These are phyloP conservation scores for Myripristis murdjan DNA, from an alignment of 2,797 vertebrate species.

Conservation along the genomic window DNA sequence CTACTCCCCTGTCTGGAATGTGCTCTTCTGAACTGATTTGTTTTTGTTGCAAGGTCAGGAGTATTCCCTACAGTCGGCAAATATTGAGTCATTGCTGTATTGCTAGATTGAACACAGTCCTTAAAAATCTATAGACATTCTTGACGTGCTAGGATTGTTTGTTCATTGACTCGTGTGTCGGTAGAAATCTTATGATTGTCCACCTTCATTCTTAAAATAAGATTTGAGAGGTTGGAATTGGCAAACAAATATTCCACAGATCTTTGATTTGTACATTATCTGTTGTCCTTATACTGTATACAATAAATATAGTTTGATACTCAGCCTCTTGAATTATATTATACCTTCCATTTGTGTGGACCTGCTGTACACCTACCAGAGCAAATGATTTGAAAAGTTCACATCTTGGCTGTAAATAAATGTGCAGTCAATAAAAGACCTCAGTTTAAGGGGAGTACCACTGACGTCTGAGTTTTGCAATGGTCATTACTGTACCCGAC, in stretches of 20 bases:
- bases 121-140: neutral
- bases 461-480: neutral
- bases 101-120: conserved; percentile 36
- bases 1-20: neutral
- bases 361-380: neutral
- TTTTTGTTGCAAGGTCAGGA: neutral
- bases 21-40: neutral
- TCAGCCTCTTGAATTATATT: conserved; percentile 57
- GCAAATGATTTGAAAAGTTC: conserved; percentile 1
- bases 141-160: neutral
- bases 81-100: conserved; percentile 40
- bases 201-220: conserved; percentile 48
- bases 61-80: conserved; percentile 8
- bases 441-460: neutral
- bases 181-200: conserved; percentile 5
- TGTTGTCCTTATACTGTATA: conserved; percentile 86
- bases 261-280: conserved; percentile 81
- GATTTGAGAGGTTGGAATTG: conserved; percentile 36
- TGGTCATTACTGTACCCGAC: neutral
- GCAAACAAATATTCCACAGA: conserved; percentile 22
- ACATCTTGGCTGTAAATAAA: neutral
- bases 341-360: conserved; percentile 13
- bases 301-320: conserved; percentile 91
- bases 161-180: too few species aligned
- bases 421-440: neutral